Percentiles rank a stretch among this genome's conserved stretches.
phyloP scores from a whole-genome alignment of 1,140 invertebrate genomes.

The Drosophila fuyamai region DNA sequence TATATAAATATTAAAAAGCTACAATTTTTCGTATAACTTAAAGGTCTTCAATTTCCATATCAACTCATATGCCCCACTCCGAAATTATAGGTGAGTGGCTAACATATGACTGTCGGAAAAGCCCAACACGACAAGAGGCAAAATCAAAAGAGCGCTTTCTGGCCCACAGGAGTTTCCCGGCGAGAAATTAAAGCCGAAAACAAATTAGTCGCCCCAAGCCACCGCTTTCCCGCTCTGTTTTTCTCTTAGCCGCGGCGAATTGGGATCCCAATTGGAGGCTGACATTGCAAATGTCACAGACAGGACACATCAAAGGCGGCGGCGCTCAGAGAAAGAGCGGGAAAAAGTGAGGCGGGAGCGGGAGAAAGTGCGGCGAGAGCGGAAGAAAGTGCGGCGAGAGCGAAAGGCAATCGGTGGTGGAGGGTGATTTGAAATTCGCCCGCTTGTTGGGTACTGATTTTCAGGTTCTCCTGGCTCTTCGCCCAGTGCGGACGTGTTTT shows the following conservation, averaged over 20 bases:
- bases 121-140: constrained; percentile 29
- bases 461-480: constrained; percentile 76
- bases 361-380: constrained; percentile 5
- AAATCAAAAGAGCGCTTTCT: constrained; percentile 63
- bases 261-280: constrained; percentile 32
- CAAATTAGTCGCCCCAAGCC: constrained; percentile 53
- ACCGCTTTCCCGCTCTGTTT: constrained; percentile 4
- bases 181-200: constrained; percentile 51
- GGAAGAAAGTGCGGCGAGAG: constrained; percentile 8
- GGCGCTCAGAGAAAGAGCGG: constrained; percentile 54
- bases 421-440: constrained; percentile 22
- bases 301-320: constrained; percentile 54
- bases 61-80: not conserved
- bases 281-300: constrained; percentile 73
- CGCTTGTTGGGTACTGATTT: constrained; percentile 69
- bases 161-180: constrained; percentile 59
- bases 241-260: constrained; percentile 28
- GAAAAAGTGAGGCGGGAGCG: constrained; percentile 4
- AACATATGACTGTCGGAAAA: constrained; percentile 56
- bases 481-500: constrained; percentile 80
- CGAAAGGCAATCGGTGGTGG: not conserved
- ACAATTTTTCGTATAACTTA: too few relatives aligned
- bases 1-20: too few relatives aligned
- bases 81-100: constrained; percentile 14
- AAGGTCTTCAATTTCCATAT: too few relatives aligned